Evolutionary conservation across 2,888 invertebrate genomes (phyloP), one percentile per base, ranked within the genome.

Genomic region (Hypercompe scribonia): DNA sequence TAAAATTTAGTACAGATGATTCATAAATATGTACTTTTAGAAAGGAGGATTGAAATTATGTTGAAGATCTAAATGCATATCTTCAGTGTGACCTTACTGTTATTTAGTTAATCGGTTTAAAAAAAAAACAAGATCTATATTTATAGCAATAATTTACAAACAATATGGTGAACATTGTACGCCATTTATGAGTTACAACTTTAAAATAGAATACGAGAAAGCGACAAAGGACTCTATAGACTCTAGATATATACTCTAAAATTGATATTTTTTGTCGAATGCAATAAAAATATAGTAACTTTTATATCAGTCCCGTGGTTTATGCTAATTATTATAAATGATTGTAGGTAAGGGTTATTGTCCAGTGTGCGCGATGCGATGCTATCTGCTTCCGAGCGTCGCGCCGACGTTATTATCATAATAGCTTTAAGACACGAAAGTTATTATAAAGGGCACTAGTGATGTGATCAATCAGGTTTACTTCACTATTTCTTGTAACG

Each of bases 361-460:
- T 94, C 95, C 95, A 95, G 88, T 90, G 92, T 90, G 90, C 92
- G 93, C 94, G 92, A 94, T 93, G 89, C 88, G 95, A 95, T 95
- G 88, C 88, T 94, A 95, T 95, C 95, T 91, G 88, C 81, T 93
- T 93, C 93, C 93, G 91, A 92, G 88, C 92, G 95, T 94, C 94
- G 95, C 93, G 91, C 90, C 93, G 90, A 82, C 85, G 87, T 88
- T 89, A 90, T 94, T 93, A 94, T 92, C 92, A 93, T 95, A 94
- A 95, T 94, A 90, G 93, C 90, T 84, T 86, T 87, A 86, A 89
- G 91, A 92, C 95, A 95, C 93, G 95, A 94, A 94, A 89, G 90
- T 91, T 90, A 90, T 90, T 89, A 90, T 87, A 81, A 86, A 87
- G 88, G 89, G 88, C 86, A 83, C 78, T 85, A 89, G 88, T 68